These are phyloP conservation scores for Solea solea DNA, from an alignment of 2,113 vertebrate genomes.

Conservation along the genomic window DNA sequence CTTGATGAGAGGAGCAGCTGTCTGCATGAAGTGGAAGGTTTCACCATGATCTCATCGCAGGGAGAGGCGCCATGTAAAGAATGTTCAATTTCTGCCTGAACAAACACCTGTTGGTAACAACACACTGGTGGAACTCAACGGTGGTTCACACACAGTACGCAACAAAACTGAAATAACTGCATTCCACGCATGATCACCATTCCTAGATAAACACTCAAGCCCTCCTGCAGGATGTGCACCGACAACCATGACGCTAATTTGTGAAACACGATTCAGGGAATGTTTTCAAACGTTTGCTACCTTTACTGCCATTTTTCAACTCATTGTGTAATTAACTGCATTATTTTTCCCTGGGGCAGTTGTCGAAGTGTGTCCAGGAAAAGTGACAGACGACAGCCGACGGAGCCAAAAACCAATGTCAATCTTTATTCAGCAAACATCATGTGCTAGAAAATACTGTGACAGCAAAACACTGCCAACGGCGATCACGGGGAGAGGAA, in stretches of 20 bases:
- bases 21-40: not conserved
- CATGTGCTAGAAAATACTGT: not conserved
- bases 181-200: conserved; percentile 45
- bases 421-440: conserved; percentile 21
- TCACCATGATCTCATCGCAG: not conserved
- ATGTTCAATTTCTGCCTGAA: conserved; percentile 31
- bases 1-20: conserved; percentile 6
- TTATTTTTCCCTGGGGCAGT: not conserved
- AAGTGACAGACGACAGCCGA: conserved; percentile 11
- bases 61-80: conserved; percentile 27
- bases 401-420: conserved; percentile 13
- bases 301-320: no score
- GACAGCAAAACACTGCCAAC: conserved; percentile 8
- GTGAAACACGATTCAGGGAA: conserved; percentile 5
- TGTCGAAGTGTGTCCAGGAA: not conserved
- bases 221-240: not conserved
- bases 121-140: conserved; percentile 19
- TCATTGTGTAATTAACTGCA: conserved; percentile 1
- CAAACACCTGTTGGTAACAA: conserved; percentile 65
- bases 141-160: conserved; percentile 16
- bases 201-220: conserved; percentile 25
- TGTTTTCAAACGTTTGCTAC: not conserved
- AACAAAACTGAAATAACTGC: conserved; percentile 54
- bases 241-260: conserved; percentile 9
- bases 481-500: conserved; percentile 9